A percentile compares a stretch with the other conserved stretches of the same genome.
Conservation (phyloP, 2,888 invertebrate species). For the Drosophila birchii region DNA sequence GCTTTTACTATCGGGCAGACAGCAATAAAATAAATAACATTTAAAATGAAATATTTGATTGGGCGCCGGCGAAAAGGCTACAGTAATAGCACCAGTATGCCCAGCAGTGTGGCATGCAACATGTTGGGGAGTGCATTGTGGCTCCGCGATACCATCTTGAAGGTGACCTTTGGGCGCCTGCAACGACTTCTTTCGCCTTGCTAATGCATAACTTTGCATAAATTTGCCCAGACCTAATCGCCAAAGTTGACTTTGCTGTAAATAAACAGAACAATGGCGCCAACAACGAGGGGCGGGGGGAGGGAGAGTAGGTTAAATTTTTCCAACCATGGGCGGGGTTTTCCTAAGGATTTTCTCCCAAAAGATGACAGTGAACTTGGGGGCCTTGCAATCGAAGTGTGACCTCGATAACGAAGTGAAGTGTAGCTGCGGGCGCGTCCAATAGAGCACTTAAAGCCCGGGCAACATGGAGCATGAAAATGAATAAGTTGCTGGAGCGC, state of each 20-base stretch:
- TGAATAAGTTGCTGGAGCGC: slow-evolving; percentile 78
- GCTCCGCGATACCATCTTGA: slow-evolving; percentile 22
- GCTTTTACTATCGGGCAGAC: slow-evolving; percentile 34
- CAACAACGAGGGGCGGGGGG: slow-evolving; percentile 27
- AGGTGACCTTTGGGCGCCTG: slow-evolving; percentile 45
- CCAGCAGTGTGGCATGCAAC: slow-evolving; percentile 28
- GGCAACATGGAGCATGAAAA: slow-evolving; percentile 75
- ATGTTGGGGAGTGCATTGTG: slow-evolving; percentile 1
- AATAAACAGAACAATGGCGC: slow-evolving; percentile 55
- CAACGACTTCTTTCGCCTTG: slow-evolving; percentile 24
- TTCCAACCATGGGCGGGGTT: slow-evolving; percentile 36
- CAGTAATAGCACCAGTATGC: slow-evolving; percentile 4
- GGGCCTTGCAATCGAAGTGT: slow-evolving; percentile 57
- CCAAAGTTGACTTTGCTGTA: slow-evolving; percentile 50
- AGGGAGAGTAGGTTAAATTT: slow-evolving; percentile 18
- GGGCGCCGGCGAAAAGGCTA: slow-evolving; percentile 33
- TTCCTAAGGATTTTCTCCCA: slow-evolving; percentile 14
- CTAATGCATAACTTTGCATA: slow-evolving; percentile 53
- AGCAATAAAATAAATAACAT: slow-evolving; percentile 53
- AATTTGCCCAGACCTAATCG: slow-evolving; percentile 44
- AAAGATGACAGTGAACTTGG: slow-evolving; percentile 66
- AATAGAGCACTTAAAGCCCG: slow-evolving; percentile 78
- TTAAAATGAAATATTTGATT: slow-evolving; percentile 65
- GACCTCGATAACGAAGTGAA: slow-evolving; percentile 58
- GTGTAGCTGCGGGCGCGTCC: slow-evolving; percentile 37